Evolutionary conservation across 1,140 invertebrate species (phyloP).

Genomic region (Nebria ingens): DNA sequence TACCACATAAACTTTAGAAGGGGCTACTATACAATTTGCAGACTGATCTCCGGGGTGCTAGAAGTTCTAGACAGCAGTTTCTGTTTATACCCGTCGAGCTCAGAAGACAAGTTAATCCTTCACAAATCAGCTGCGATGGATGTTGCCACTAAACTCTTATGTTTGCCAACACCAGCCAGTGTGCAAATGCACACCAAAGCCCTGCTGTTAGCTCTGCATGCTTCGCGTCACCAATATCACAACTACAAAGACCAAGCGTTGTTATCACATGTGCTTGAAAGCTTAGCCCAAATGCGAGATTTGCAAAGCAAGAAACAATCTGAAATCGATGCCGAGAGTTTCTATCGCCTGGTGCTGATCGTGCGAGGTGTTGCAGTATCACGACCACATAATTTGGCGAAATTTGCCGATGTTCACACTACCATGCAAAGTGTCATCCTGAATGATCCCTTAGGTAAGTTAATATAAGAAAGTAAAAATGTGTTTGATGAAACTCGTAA

Average conservation of each 20-base stretch:
- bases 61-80: slow-evolving; percentile 66
- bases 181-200: slow-evolving; percentile 70
- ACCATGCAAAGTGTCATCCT: slow-evolving; percentile 35
- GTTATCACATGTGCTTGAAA: slow-evolving; percentile 62
- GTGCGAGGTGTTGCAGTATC: slow-evolving; percentile 76
- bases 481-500: background rate
- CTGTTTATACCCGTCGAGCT: slow-evolving; percentile 31
- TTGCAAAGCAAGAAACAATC: slow-evolving; percentile 27
- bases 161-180: slow-evolving; percentile 66
- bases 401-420: slow-evolving; percentile 55
- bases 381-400: slow-evolving; percentile 71
- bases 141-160: slow-evolving; percentile 68
- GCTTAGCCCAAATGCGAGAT: slow-evolving; percentile 53
- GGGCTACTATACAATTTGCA: slow-evolving; percentile 30
- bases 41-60: slow-evolving; percentile 59
- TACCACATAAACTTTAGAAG: no score
- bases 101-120: slow-evolving; percentile 34
- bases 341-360: slow-evolving; percentile 75
- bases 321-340: slow-evolving; percentile 82
- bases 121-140: slow-evolving; percentile 51
- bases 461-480: no score
- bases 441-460: slow-evolving; percentile 37
- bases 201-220: slow-evolving; percentile 70
- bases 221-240: slow-evolving; percentile 63
- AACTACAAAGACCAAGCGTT: slow-evolving; percentile 82